phyloP scores from a whole-genome alignment of 1,140 invertebrate genomes.

The Brachionus rotundiformis region DNA sequence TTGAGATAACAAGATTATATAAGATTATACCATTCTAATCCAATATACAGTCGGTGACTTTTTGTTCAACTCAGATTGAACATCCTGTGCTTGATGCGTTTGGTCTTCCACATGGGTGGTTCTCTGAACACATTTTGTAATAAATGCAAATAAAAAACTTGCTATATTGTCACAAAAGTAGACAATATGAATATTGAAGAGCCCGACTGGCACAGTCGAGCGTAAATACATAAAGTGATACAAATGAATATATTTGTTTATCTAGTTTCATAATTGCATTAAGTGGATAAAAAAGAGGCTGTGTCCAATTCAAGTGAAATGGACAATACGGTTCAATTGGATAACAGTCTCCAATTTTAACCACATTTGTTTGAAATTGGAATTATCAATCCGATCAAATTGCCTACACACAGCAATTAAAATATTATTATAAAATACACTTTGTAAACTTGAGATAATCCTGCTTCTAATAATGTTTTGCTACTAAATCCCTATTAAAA shows the following conservation, averaged over 20 bases:
- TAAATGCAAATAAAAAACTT: conserved; percentile 46
- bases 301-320: background rate
- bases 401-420: conserved; percentile 29
- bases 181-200: conserved; percentile 19
- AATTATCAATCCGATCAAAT: conserved; percentile 38
- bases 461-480: background rate
- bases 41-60: background rate
- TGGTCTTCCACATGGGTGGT: background rate
- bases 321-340: background rate
- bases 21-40: background rate
- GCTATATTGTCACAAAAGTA: background rate
- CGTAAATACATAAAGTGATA: background rate
- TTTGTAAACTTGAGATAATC: conserved; percentile 47
- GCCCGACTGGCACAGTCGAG: background rate
- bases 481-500: conserved; percentile 33
- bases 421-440: conserved; percentile 30
- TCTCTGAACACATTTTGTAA: conserved; percentile 19
- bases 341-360: background rate
- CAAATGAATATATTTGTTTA: background rate
- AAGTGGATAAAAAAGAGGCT: background rate
- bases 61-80: background rate
- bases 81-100: background rate
- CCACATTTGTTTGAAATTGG: conserved; percentile 16
- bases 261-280: background rate
- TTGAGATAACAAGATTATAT: conserved; percentile 2